Evolutionary conservation across 2,888 invertebrate genomes (phyloP), one percentile per base, ranked within the genome.

Genomic region (Acheta domesticus): DNA sequence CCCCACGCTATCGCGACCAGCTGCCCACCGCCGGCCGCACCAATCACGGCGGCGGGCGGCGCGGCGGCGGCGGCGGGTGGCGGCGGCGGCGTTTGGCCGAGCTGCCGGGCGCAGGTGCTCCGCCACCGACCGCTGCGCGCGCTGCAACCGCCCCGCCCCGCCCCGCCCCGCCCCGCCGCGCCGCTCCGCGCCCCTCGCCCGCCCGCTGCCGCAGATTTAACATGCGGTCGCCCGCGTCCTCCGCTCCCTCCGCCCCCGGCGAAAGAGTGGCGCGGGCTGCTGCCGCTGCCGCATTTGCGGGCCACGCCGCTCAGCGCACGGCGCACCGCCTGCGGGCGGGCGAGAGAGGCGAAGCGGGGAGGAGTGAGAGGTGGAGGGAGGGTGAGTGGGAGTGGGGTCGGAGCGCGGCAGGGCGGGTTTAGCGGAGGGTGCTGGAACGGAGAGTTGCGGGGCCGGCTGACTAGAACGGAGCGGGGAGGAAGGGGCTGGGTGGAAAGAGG

Each of bases 11-110:
- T 62, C 62, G 62, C 62, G 62, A 62, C 62, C 62, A 62, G 14
- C 62, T 62, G 62, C 16, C 62, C 62, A 62, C 62, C 62, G 62
- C 62, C 62, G n/a, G 62, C 62, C 62, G 62, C 62, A 62, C 62
- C 62, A 62, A 62, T 62, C 62, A 62, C 62, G 36, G n/a, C 62
- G 62, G 62, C 19, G 62, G 62, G 62, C 62, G 19, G 62, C 23
- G 23, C 62, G 62, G 19, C 62, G 62, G 62, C 19, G 62, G 50
- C 50, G 62, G 62, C n/a, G 62, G n/a, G n/a, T n/a, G 23, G 19
- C 50, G 50, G 62, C n/a, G 62, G 12, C 62, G 62, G 62, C 62
- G 62, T 62, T 19, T 14, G 62, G 62, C 62, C 19, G 62, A 62
- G 62, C 62, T 62, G 62, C 62, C 62, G 62, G 62, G 19, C 62